phyloP scores from a whole-genome alignment of 2,797 vertebrate species.

The Danio tinwini region DNA sequence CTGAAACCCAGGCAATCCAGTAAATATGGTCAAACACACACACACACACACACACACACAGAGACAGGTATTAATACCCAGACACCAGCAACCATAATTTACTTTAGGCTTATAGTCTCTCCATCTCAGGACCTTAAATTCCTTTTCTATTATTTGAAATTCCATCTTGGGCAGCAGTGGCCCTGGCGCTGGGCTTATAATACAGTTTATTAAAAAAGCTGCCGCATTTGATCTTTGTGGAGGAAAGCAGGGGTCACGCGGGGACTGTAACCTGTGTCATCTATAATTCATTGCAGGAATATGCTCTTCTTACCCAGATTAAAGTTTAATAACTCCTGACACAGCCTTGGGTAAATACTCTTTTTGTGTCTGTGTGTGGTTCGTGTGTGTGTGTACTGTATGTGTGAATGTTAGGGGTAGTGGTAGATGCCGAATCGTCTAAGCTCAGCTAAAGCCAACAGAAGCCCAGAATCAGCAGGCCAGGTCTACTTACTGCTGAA shows the following conservation, averaged over 20 bases:
- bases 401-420: not conserved
- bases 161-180: slow-evolving; percentile 65
- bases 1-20: slow-evolving; percentile 31
- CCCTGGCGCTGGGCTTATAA: slow-evolving; percentile 72
- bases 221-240: slow-evolving; percentile 63
- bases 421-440: slow-evolving; percentile 55
- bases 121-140: slow-evolving; percentile 52
- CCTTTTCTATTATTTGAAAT: slow-evolving; percentile 66
- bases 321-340: slow-evolving; percentile 84
- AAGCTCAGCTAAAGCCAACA: slow-evolving; percentile 73
- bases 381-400: slow-evolving; percentile 14
- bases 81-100: slow-evolving; percentile 65
- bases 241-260: slow-evolving; percentile 73
- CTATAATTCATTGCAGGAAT: slow-evolving; percentile 84
- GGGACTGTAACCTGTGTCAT: slow-evolving; percentile 79
- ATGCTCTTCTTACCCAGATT: slow-evolving; percentile 83
- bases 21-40: slow-evolving; percentile 9
- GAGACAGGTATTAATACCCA: slow-evolving; percentile 41
- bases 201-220: slow-evolving; percentile 80
- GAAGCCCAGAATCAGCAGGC: slow-evolving; percentile 74
- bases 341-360: slow-evolving; percentile 78
- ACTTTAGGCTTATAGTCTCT: slow-evolving; percentile 70
- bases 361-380: slow-evolving; percentile 58
- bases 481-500: slow-evolving; percentile 64
- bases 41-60: slow-evolving; percentile 11